Percentiles rank a stretch among this genome's conserved stretches.
phyloP scores from a whole-genome alignment of 2,797 vertebrate genomes.

The Sebastes alutus region DNA sequence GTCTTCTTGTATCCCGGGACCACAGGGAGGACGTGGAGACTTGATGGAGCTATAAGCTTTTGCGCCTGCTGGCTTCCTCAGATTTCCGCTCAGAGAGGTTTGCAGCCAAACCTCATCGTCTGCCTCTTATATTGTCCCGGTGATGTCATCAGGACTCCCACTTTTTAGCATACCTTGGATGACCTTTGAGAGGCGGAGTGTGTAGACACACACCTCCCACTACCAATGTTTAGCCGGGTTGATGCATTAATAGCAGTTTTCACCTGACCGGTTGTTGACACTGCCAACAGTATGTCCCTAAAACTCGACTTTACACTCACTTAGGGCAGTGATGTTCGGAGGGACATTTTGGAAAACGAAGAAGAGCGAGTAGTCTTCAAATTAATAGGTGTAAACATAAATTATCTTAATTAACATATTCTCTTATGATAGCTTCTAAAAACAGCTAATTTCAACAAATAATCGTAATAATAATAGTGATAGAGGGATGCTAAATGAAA shows the following conservation, averaged over 20 bases:
- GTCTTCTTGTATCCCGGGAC: constrained; percentile 44
- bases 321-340: constrained; percentile 6
- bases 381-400: not conserved
- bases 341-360: constrained; percentile 16
- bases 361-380: not conserved
- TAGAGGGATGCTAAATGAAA: not conserved
- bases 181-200: constrained; percentile 61
- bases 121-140: constrained; percentile 52
- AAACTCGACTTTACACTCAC: constrained; percentile 25
- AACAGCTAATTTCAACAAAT: not conserved
- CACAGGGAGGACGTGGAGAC: constrained; percentile 1
- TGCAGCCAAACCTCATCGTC: not conserved
- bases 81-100: not conserved
- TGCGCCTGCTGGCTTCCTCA: constrained; percentile 10
- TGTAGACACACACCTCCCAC: constrained; percentile 22
- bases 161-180: constrained; percentile 49
- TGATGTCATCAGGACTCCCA: constrained; percentile 51
- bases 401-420: not conserved
- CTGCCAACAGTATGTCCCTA: constrained; percentile 17
- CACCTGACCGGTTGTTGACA: constrained; percentile 39
- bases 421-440: not conserved
- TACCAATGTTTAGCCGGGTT: constrained; percentile 10
- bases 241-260: constrained; percentile 44
- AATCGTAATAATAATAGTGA: not conserved
- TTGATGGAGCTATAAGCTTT: not conserved